Evolutionary conservation across 2,888 invertebrate species (phyloP).

Genomic region (Augochlorella aurata): DNA sequence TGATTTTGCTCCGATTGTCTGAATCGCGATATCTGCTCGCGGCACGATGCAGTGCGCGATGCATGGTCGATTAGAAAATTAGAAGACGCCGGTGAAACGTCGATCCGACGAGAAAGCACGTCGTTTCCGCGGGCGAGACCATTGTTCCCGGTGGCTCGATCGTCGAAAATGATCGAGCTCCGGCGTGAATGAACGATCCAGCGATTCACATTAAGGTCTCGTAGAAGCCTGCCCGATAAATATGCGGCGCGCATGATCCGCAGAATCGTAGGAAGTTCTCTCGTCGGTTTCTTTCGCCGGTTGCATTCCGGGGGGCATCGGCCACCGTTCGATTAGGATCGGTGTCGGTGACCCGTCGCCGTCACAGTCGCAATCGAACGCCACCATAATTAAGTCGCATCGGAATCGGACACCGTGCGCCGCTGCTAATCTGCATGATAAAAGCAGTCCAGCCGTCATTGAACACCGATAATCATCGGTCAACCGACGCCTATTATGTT

Average conservation of each 20-base stretch:
- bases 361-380: conserved; percentile 50
- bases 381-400: conserved; percentile 55
- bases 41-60: too few species aligned
- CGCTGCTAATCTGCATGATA: conserved; percentile 55
- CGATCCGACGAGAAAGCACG: neutral
- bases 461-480: conserved; percentile 52
- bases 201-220: conserved; percentile 51
- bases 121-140: neutral
- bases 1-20: too few species aligned
- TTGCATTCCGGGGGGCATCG: conserved; percentile 29
- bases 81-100: too few species aligned
- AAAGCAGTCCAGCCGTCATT: conserved; percentile 49
- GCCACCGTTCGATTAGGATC: conserved; percentile 32
- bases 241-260: conserved; percentile 51
- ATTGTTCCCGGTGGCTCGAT: neutral
- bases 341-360: conserved; percentile 60
- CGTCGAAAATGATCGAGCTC: neutral
- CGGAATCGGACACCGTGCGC: conserved; percentile 38
- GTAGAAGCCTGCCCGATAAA: conserved; percentile 47
- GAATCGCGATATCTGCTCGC: too few species aligned
- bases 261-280: conserved; percentile 49
- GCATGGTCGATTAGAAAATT: too few species aligned
- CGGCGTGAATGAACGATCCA: conserved; percentile 34
- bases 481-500: conserved; percentile 35
- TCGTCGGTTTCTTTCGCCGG: conserved; percentile 33